phyloP scores from a whole-genome alignment of 2,888 invertebrate species.

The Calliscelio sp. region DNA sequence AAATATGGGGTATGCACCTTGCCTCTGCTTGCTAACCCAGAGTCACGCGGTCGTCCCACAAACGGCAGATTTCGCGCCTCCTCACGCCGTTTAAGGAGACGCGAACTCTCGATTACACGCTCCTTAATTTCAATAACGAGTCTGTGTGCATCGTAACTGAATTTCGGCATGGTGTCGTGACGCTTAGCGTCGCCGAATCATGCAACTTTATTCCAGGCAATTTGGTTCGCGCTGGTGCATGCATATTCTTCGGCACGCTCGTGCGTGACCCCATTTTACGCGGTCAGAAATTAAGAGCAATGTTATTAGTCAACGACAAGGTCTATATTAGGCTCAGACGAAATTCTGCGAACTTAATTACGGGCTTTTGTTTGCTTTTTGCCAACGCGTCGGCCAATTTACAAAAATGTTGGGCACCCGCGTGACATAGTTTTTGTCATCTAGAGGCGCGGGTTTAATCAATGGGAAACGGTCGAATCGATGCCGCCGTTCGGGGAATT shows the following conservation, averaged over 20 bases:
- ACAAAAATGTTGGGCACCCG: slow-evolving; percentile 12
- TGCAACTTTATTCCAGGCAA: too few relatives aligned
- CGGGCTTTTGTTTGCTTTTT: slow-evolving; percentile 21
- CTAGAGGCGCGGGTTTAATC: slow-evolving; percentile 12
- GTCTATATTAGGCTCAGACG: slow-evolving; percentile 67
- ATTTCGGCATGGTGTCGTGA: too few relatives aligned
- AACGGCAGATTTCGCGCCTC: slow-evolving; percentile 80
- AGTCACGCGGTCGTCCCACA: slow-evolving; percentile 77
- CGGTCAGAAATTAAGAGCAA: slow-evolving; percentile 41
- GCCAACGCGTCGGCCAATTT: slow-evolving; percentile 22
- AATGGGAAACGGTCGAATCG: slow-evolving; percentile 29
- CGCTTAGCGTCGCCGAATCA: too few relatives aligned
- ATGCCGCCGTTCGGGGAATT: slow-evolving; percentile 32
- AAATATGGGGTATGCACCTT: slow-evolving; percentile 82
- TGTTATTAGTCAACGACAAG: slow-evolving; percentile 60
- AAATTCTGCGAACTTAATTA: slow-evolving; percentile 67
- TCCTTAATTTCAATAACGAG: slow-evolving; percentile 83
- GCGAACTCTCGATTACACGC: slow-evolving; percentile 79
- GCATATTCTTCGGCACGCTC: slow-evolving; percentile 3
- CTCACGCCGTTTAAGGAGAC: slow-evolving; percentile 80
- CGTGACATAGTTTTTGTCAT: slow-evolving; percentile 31
- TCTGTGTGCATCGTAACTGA: slow-evolving; percentile 55
- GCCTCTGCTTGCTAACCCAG: slow-evolving; percentile 69
- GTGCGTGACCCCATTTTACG: slow-evolving; percentile 53
- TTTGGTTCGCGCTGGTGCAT: slow-evolving; percentile 59